Percentiles rank a stretch among this genome's conserved stretches.
Evolutionary conservation across 1,140 invertebrate species (phyloP).

Genomic region (Andrena cerasifolii): DNA sequence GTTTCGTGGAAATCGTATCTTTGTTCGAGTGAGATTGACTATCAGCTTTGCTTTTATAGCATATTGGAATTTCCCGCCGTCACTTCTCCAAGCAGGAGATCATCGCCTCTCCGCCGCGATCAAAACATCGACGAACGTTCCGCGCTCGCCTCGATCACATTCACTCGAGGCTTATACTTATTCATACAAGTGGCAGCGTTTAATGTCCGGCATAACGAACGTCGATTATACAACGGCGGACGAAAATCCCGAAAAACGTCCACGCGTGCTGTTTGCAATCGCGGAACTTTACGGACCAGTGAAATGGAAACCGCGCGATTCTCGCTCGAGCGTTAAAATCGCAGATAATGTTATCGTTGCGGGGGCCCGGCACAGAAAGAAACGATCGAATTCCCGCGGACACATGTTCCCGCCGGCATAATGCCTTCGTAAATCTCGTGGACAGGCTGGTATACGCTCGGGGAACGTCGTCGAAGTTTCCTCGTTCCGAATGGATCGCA

Average conservation of each 20-base stretch:
- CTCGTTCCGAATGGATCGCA: slow-evolving; percentile 32
- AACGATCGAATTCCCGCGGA: slow-evolving; percentile 45
- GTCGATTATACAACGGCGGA: neutral
- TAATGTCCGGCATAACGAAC: too few relatives aligned
- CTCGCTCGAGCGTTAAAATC: slow-evolving; percentile 47
- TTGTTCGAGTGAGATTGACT: too few relatives aligned
- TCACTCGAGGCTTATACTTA: too few relatives aligned
- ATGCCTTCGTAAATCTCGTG: slow-evolving; percentile 50
- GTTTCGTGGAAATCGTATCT: neutral
- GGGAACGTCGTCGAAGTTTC: slow-evolving; percentile 38
- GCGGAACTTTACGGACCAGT: slow-evolving; percentile 44
- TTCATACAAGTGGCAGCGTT: too few relatives aligned
- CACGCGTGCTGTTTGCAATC: slow-evolving; percentile 17
- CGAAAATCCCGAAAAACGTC: slow-evolving; percentile 2
- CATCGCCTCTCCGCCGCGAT: too few relatives aligned
- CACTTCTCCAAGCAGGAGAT: too few relatives aligned
- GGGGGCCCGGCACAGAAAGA: slow-evolving; percentile 18
- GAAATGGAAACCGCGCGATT: slow-evolving; percentile 42
- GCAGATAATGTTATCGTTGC: slow-evolving; percentile 46
- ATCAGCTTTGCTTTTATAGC: too few relatives aligned
- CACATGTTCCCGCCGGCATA: slow-evolving; percentile 46
- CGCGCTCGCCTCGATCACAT: too few relatives aligned
- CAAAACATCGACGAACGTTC: too few relatives aligned
- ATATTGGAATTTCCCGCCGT: too few relatives aligned
- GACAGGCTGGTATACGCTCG: slow-evolving; percentile 1